phyloP scores from a whole-genome alignment of 2,113 vertebrate species.

The Hippocampus mohnikei region DNA sequence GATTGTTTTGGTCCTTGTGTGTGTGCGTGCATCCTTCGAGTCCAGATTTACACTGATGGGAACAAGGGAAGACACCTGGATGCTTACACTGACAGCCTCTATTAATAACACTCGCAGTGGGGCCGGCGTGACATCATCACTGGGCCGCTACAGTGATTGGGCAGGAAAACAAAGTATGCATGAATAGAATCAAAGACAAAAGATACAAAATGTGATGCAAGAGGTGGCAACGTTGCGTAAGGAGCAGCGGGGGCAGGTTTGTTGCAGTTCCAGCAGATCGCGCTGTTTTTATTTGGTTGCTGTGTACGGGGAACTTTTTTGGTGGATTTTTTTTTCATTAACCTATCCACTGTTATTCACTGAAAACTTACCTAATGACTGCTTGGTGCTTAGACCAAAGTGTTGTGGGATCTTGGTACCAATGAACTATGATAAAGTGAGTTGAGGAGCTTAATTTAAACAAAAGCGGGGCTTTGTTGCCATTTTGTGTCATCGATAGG shows the following conservation, averaged over 20 bases:
- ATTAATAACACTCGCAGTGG: slow-evolving; percentile 66
- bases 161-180: slow-evolving; percentile 62
- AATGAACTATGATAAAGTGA: not conserved
- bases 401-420: not conserved
- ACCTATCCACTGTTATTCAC: not conserved
- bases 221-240: not conserved
- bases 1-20: slow-evolving; percentile 27
- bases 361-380: not conserved
- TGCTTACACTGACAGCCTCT: slow-evolving; percentile 54
- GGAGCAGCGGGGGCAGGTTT: not conserved
- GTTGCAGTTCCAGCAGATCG: not conserved
- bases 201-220: slow-evolving; percentile 22
- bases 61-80: slow-evolving; percentile 76
- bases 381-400: not conserved
- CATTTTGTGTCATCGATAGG: not conserved
- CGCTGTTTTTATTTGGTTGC: not conserved
- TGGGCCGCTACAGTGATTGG: slow-evolving; percentile 43
- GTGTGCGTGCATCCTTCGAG: slow-evolving; percentile 43
- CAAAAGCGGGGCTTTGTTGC: not conserved
- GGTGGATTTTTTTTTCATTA: not conserved
- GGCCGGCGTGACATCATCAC: slow-evolving; percentile 66
- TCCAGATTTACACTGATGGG: slow-evolving; percentile 64
- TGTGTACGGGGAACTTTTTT: not conserved
- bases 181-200: slow-evolving; percentile 67
- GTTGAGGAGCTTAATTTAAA: not conserved